A percentile compares a stretch with the other conserved stretches of the same genome.
Evolutionary conservation across 1,140 invertebrate genomes (phyloP).

Genomic region (Ostrea denselamellosa): DNA sequence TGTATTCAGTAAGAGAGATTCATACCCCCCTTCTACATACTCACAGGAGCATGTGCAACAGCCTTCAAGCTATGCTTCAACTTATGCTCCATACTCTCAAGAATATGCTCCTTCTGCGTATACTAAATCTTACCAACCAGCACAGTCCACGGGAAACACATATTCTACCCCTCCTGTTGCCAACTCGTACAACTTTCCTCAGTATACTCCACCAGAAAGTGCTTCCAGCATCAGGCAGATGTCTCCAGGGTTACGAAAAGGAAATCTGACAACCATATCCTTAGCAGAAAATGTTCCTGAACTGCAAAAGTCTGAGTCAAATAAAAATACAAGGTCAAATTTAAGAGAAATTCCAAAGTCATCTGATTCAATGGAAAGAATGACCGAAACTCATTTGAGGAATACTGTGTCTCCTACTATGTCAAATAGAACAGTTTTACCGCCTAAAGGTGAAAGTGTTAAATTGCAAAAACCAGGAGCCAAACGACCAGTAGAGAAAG

Average conservation of each 20-base stretch:
- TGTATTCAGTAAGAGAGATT: background rate
- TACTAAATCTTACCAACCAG: background rate
- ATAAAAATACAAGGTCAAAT: conserved; percentile 41
- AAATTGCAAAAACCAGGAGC: background rate
- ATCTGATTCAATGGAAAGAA: background rate
- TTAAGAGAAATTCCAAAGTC: conserved; percentile 43
- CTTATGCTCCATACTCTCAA: background rate
- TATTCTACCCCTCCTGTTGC: background rate
- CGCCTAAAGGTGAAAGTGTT: conserved; percentile 47
- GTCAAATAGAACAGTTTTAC: conserved; percentile 56
- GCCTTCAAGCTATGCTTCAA: background rate
- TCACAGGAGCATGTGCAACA: background rate
- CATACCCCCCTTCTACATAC: background rate
- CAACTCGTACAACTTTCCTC: background rate
- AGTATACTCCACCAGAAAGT: background rate
- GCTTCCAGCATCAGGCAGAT: background rate
- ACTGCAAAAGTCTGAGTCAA: background rate
- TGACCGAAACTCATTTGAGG: background rate
- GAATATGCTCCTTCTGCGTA: background rate
- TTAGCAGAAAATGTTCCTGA: background rate
- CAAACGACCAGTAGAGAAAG: background rate
- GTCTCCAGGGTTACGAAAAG: conserved; percentile 19
- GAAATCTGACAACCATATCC: background rate
- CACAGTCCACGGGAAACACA: background rate
- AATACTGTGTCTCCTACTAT: conserved; percentile 11